These are phyloP conservation scores for Philypnodon macrostomus DNA, from an alignment of 2,797 vertebrate species.

Conservation along the genomic window DNA sequence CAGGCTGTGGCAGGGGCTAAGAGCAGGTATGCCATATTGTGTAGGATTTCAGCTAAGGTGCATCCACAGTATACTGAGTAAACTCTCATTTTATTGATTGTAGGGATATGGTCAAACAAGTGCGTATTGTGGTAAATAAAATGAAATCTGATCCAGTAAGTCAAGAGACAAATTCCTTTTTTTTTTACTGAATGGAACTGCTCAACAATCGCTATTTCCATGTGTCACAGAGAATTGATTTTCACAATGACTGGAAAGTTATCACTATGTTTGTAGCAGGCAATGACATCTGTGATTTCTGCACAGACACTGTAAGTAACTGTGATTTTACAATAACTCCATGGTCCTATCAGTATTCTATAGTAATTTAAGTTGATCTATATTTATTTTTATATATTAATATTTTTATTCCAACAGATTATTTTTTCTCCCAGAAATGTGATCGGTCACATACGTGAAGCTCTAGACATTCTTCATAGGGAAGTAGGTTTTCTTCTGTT, in stretches of 20 bases:
- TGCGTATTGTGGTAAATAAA: slow-evolving; percentile 73
- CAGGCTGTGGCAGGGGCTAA: slow-evolving; percentile 86
- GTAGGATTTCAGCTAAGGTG: too few relatives aligned
- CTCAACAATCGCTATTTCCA: slow-evolving; percentile 6
- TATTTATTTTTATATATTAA: too few relatives aligned
- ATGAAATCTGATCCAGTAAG: slow-evolving; percentile 85
- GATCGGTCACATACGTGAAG: slow-evolving; percentile 72
- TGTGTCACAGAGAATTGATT: slow-evolving; percentile 80
- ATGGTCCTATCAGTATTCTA: too few relatives aligned
- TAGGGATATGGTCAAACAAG: slow-evolving; percentile 83
- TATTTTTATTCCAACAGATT: slow-evolving; percentile 65
- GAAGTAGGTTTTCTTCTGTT: slow-evolving; percentile 67
- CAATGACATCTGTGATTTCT: slow-evolving; percentile 87
- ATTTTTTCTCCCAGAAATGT: slow-evolving; percentile 81
- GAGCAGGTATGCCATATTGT: slow-evolving; percentile 73
- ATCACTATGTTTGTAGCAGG: slow-evolving; percentile 86
- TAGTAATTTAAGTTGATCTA: too few relatives aligned
- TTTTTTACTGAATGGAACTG: too few relatives aligned
- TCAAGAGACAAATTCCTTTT: neutral
- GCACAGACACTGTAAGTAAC: slow-evolving; percentile 82
- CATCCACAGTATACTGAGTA: too few relatives aligned
- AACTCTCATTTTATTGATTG: slow-evolving; percentile 20
- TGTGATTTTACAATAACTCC: too few relatives aligned
- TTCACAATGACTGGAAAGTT: slow-evolving; percentile 89
- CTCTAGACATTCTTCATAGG: slow-evolving; percentile 86